A percentile compares a stretch with the other conserved stretches of the same genome.
Conservation (phyloP, 2,888 invertebrate species). For the Coelogynopora nodosa region DNA sequence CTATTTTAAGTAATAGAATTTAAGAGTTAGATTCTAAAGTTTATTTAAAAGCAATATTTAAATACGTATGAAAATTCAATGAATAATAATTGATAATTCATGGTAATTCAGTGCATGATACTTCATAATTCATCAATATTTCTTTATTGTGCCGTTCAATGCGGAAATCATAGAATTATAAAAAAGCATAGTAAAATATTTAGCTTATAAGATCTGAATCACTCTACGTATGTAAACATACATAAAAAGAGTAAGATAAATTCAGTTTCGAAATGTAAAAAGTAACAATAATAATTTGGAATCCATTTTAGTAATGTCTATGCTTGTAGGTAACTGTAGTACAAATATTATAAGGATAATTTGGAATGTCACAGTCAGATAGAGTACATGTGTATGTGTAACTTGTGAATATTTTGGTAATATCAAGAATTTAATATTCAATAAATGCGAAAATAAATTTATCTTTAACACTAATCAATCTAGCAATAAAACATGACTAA, state of each 20-base stretch:
- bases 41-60: no score
- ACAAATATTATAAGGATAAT: background rate
- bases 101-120: no score
- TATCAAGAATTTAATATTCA: background rate
- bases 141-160: no score
- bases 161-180: no score
- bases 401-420: slow-evolving; percentile 31
- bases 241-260: background rate
- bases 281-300: background rate
- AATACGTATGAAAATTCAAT: no score
- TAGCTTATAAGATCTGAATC: no score
- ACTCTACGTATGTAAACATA: no score
- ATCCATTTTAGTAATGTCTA: background rate
- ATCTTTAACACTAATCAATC: slow-evolving; percentile 24
- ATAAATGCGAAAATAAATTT: slow-evolving; percentile 8
- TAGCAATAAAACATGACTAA: slow-evolving; percentile 13
- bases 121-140: no score
- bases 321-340: background rate
- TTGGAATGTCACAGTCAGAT: background rate
- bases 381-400: background rate
- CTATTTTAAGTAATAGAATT: no score
- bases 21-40: no score
- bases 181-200: no score
- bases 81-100: no score
- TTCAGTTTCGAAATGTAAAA: background rate